These are phyloP conservation scores for Sinocyclocheilus grahami DNA, from an alignment of 2,113 vertebrate genomes.

Conservation along the genomic window DNA sequence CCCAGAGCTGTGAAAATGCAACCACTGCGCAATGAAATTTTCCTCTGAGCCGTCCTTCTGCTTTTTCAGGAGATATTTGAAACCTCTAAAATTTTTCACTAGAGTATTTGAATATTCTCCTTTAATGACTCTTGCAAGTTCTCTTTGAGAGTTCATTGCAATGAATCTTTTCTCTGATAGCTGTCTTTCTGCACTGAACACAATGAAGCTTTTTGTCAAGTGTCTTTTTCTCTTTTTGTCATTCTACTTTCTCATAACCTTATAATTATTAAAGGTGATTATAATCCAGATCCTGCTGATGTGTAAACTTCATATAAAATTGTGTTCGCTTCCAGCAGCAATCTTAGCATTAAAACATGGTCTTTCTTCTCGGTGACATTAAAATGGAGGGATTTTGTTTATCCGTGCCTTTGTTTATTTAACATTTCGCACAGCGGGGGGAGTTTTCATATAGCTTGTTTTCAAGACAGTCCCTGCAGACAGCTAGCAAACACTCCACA, in stretches of 20 bases:
- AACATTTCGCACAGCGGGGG: conserved; percentile 82
- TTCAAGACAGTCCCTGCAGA: conserved; percentile 82
- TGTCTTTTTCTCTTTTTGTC: conserved; percentile 4
- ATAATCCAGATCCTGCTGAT: conserved; percentile 55
- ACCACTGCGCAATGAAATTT: not conserved
- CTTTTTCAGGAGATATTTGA: conserved; percentile 5
- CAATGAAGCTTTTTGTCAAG: not conserved
- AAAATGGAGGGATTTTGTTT: conserved; percentile 84
- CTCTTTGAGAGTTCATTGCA: not conserved
- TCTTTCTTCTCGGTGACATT: conserved; percentile 82
- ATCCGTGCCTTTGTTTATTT: conserved; percentile 82
- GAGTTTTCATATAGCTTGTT: conserved; percentile 82
- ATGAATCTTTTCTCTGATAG: conserved; percentile 7
- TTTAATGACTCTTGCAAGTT: not conserved
- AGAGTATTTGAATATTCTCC: not conserved
- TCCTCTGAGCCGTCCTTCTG: not conserved
- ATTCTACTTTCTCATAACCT: conserved; percentile 52
- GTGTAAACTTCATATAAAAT: conserved; percentile 73
- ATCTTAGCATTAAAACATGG: conserved; percentile 73
- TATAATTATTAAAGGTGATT: conserved; percentile 57
- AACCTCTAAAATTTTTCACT: too few relatives aligned
- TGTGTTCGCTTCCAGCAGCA: conserved; percentile 63
- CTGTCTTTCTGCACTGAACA: not conserved
- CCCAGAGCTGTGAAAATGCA: not conserved
- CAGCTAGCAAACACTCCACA: conserved; percentile 82